Base-by-base conservation (phyloP, 1,140 invertebrate species). In the Drosophila bifasciata region DNA sequence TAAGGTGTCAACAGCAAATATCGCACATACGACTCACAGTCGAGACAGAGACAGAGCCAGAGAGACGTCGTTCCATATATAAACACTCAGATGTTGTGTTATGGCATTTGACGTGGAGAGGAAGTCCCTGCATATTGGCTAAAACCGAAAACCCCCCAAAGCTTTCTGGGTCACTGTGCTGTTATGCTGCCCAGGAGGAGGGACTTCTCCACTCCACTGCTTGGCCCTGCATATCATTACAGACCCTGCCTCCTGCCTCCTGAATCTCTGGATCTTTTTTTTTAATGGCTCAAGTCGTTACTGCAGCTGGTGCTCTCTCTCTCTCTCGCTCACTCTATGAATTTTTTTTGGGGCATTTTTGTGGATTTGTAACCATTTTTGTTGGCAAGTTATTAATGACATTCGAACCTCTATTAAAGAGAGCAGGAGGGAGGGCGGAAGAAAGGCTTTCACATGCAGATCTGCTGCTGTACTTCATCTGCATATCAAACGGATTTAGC, bases 201-300 rank as follows among this genome's bases (percentile, higher is more conserved):
- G 32, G 4, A 13, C 11, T n/a, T n/a, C n/a, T n/a, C n/a, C n/a
- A n/a, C n/a, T 36, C 11, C 32, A 3, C 3, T 36, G 11, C 40
- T 41, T 21, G 23, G 15, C 21, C 76, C 44, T 78, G 81, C 83
- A 86, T 86, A 88, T 88, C 77, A 88, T 86, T 86, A 81, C 19
- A n/a, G 40, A 0, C 40, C 43, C 9, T 48, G 39, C 32, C 9
- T 48, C 43, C 32, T 53, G 39, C 23, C 39, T 11, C 41, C n/a
- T 25, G 28, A 21, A 21, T 40, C 25, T n/a, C 36, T 79, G 58
- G 67, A 77, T 76, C 64, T n/a, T n/a, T n/a, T n/a, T 77, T 81
- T 73, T 85, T 86, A 88, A 88, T 88, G 83, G 81, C 81, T 78
- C 58, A 86, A 86, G 83, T 86, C 81, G 83, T 86, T 86, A 88